Conservation (phyloP, 2,113 vertebrate species). For the Platysternon megacephalum region DNA sequence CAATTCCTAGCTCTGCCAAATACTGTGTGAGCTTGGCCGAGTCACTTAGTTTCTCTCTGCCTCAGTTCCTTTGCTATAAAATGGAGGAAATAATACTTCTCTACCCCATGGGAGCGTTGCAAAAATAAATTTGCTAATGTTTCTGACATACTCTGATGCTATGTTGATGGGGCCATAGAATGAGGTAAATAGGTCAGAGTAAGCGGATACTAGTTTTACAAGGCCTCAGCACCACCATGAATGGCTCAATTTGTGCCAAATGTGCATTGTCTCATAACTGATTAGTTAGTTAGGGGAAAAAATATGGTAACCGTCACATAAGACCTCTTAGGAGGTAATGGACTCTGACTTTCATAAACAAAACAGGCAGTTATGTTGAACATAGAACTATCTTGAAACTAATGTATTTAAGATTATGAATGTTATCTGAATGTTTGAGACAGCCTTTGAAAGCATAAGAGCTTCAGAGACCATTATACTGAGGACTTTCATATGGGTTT, state of each 20-base stretch:
- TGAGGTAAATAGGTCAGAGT: not conserved
- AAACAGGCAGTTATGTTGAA: not conserved
- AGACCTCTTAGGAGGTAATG: not conserved
- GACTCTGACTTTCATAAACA: not conserved
- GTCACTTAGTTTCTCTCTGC: not conserved
- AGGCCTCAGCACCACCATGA: not conserved
- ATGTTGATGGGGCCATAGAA: not conserved
- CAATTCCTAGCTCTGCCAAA: no score
- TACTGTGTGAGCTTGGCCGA: not conserved
- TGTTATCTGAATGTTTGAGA: not conserved
- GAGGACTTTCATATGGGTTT: not conserved
- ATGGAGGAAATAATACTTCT: not conserved
- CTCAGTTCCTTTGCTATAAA: not conserved
- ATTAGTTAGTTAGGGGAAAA: not conserved
- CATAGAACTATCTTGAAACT: not conserved
- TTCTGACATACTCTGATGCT: not conserved
- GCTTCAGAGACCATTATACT: not conserved
- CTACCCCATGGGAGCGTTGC: not conserved
- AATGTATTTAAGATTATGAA: not conserved
- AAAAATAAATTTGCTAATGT: not conserved
- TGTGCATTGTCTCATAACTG: not conserved
- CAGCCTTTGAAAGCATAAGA: not conserved
- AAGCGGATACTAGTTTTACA: not conserved
- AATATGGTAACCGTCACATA: not conserved
- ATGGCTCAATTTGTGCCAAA: slow-evolving; percentile 7